Evolutionary conservation across 2,888 invertebrate species (phyloP).

Genomic region (Dicranocentrus wangi): DNA sequence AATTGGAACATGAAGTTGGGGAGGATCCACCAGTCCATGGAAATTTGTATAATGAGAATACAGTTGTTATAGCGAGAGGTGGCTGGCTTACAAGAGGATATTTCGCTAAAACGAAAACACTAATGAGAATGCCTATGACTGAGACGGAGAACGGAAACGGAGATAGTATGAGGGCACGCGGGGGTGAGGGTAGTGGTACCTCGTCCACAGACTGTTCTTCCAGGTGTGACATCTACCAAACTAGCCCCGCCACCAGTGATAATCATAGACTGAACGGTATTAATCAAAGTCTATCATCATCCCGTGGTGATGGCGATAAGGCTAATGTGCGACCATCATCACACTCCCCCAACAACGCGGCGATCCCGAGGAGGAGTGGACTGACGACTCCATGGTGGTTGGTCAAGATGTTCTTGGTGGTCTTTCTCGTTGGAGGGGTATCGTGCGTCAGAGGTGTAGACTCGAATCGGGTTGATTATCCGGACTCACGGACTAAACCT

Average conservation of each 20-base stretch:
- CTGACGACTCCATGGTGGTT: neutral
- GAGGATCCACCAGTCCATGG: slow-evolving; percentile 2
- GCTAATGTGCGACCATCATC: neutral
- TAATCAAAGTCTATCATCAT: slow-evolving; percentile 1
- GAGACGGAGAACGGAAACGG: slow-evolving; percentile 4
- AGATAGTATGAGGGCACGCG: slow-evolving; percentile 1
- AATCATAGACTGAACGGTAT: slow-evolving; percentile 32
- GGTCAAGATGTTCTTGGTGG: neutral
- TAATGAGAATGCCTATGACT: slow-evolving; percentile 19
- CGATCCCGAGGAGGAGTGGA: no score
- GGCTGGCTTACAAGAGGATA: neutral
- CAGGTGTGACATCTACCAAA: slow-evolving; percentile 20
- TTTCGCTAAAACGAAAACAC: neutral
- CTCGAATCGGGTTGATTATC: neutral
- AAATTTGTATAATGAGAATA: neutral
- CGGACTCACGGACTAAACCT: neutral
- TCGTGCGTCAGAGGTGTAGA: neutral
- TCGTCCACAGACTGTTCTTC: neutral
- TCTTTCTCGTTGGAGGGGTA: slow-evolving; percentile 10
- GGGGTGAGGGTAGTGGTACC: neutral
- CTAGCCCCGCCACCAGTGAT: slow-evolving; percentile 32
- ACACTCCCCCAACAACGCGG: no score
- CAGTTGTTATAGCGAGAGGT: slow-evolving; percentile 39
- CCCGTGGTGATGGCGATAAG: neutral
- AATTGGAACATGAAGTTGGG: slow-evolving; percentile 13